Percentiles rank a stretch among this genome's conserved stretches.
phyloP scores from a whole-genome alignment of 2,797 vertebrate genomes.

The Pristis pectinata region DNA sequence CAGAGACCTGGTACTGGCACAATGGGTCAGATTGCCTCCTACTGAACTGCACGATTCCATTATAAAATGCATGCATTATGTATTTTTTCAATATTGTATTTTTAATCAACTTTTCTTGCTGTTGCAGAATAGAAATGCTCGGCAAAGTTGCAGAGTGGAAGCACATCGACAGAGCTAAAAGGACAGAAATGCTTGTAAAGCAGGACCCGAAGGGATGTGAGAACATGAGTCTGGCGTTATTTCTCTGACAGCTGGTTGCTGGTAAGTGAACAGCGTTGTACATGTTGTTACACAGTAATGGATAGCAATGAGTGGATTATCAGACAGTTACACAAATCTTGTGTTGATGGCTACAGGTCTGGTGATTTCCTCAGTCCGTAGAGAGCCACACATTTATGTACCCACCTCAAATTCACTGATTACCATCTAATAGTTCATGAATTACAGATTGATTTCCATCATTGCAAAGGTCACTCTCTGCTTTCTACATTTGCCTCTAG shows the following conservation, averaged over 20 bases:
- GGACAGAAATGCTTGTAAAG: neutral
- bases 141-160: neutral
- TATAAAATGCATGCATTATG: neutral
- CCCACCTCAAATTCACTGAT: neutral
- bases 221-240: neutral
- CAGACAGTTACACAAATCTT: neutral
- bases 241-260: neutral
- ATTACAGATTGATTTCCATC: neutral
- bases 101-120: neutral
- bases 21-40: neutral
- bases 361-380: neutral
- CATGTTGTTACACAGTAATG: neutral
- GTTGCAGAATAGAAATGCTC: neutral
- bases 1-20: neutral
- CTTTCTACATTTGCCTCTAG: neutral
- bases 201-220: neutral
- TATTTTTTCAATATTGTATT: neutral
- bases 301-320: neutral
- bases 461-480: neutral
- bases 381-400: neutral
- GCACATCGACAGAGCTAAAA: neutral
- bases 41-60: neutral
- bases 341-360: neutral
- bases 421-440: neutral
- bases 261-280: neutral